phyloP scores from a whole-genome alignment of 2,113 vertebrate genomes.

The Eudyptes chrysolophus region DNA sequence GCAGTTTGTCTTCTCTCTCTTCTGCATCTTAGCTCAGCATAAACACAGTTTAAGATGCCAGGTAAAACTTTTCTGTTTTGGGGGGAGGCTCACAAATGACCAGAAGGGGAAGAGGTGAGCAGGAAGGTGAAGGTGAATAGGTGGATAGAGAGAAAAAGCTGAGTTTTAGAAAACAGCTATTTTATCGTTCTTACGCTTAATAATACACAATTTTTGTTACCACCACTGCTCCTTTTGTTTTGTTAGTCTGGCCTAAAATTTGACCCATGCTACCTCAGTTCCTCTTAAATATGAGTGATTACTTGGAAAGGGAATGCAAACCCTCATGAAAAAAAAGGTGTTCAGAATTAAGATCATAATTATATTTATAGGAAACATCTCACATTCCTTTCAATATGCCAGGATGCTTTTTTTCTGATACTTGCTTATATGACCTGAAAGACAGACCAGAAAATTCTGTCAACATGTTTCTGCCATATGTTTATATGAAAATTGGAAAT shows the following conservation, averaged over 20 bases:
- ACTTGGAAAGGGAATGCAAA: background rate
- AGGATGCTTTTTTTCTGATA: background rate
- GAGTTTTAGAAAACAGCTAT: background rate
- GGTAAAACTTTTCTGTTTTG: background rate
- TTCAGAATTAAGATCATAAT: background rate
- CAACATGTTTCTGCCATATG: background rate
- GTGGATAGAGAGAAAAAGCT: background rate
- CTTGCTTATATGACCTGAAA: background rate
- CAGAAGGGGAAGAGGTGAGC: background rate
- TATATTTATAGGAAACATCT: background rate
- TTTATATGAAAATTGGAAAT: background rate
- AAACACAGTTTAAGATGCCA: background rate
- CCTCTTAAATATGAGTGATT: background rate
- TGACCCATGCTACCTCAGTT: background rate
- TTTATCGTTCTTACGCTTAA: background rate
- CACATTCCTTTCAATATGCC: background rate
- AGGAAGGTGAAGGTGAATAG: background rate
- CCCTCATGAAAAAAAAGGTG: background rate
- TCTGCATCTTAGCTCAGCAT: background rate
- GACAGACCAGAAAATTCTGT: background rate
- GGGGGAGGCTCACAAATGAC: background rate
- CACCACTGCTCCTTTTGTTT: background rate
- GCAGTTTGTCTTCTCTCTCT: background rate
- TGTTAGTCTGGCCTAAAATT: background rate
- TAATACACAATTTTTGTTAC: background rate